These are phyloP conservation scores for Hypanus sabinus DNA, from an alignment of 2,113 vertebrate species.

Conservation along the genomic window DNA sequence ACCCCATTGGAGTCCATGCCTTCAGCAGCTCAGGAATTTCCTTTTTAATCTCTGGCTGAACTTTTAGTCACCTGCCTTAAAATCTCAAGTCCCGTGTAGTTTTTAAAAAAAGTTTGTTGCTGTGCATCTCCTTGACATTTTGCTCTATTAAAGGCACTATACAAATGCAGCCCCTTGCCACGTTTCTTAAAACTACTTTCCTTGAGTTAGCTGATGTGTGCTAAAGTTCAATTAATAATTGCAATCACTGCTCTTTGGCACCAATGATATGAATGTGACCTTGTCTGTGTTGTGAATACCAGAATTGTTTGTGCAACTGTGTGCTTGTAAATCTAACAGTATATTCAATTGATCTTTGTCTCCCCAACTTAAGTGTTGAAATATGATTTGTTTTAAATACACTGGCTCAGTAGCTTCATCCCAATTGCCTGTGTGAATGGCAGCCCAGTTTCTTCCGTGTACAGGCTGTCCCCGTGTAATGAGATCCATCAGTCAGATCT, in stretches of 20 bases:
- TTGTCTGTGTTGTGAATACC: not conserved
- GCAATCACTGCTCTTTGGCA: not conserved
- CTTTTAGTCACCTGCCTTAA: no score
- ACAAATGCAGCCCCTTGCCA: no score
- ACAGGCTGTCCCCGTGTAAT: no score
- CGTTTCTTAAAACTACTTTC: not conserved
- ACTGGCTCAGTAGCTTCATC: not conserved
- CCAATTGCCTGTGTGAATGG: not conserved
- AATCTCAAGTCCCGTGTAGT: no score
- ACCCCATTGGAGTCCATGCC: no score
- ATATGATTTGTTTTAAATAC: not conserved
- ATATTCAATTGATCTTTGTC: not conserved
- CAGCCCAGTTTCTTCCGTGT: no score
- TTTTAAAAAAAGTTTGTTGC: no score
- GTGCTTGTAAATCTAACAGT: not conserved
- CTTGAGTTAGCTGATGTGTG: not conserved
- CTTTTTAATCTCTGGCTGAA: no score
- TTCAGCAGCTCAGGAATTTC: no score
- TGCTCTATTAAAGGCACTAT: no score
- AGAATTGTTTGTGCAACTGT: not conserved
- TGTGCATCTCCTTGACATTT: no score
- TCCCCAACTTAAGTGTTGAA: not conserved
- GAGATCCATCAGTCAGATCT: no score
- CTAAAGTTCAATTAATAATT: not conserved
- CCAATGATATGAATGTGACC: not conserved